Percentiles rank a stretch among this genome's conserved stretches.
Conservation (phyloP, 2,888 invertebrate genomes). For the Drosophila incognita region DNA sequence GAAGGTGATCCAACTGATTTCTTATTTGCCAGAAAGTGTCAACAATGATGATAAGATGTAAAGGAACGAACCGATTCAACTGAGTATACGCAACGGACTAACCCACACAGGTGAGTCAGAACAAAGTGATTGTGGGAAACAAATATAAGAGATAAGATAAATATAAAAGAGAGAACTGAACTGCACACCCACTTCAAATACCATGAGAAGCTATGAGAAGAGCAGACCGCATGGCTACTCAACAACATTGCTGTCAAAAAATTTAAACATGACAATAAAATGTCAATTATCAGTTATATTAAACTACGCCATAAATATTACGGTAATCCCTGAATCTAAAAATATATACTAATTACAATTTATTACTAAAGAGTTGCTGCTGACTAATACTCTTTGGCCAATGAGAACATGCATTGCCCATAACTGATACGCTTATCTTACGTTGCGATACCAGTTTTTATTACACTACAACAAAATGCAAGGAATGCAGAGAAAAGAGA, state of each 20-base stretch:
- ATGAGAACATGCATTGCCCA: background rate
- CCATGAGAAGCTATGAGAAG: conserved; percentile 1
- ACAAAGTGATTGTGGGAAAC: background rate
- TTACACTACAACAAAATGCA: background rate
- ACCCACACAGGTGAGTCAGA: conserved; percentile 32
- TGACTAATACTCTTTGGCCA: background rate
- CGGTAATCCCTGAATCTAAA: background rate
- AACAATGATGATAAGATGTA: background rate
- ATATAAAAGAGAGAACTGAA: background rate
- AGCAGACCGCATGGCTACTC: conserved; percentile 29
- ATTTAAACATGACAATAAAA: background rate
- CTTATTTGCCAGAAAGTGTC: background rate
- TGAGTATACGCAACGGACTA: conserved; percentile 22
- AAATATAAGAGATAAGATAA: conserved; percentile 40
- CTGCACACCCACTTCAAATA: background rate
- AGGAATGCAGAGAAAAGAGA: background rate
- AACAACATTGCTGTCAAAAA: background rate
- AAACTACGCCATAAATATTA: background rate
- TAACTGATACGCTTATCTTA: conserved; percentile 1
- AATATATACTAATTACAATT: background rate
- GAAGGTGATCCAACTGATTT: background rate
- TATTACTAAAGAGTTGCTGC: background rate
- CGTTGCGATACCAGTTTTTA: background rate
- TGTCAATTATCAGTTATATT: background rate
- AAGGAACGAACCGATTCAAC: conserved; percentile 21